A percentile compares a stretch with the other conserved stretches of the same genome.
Evolutionary conservation across 2,113 vertebrate species (phyloP).

Genomic region (Pyrgilauda ruficollis): DNA sequence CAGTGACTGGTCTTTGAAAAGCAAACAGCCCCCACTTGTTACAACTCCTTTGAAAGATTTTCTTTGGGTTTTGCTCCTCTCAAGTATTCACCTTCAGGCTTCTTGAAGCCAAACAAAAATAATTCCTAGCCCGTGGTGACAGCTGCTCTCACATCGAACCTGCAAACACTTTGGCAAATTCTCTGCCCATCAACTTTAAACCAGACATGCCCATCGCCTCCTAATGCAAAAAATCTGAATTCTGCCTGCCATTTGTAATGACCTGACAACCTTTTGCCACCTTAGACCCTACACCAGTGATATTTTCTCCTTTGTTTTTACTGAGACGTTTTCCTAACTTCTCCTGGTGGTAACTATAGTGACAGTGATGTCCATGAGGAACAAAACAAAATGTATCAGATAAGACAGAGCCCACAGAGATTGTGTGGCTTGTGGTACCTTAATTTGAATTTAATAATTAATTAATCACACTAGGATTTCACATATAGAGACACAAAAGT

Average conservation of each 20-base stretch:
- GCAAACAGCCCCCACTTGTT: background rate
- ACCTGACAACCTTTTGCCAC: background rate
- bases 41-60: background rate
- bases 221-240: background rate
- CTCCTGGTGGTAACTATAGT: slow-evolving; percentile 45
- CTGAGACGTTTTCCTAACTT: background rate
- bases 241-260: background rate
- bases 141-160: background rate
- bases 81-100: background rate
- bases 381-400: slow-evolving; percentile 13
- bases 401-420: background rate
- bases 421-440: background rate
- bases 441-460: slow-evolving; percentile 5
- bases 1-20: background rate
- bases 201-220: background rate
- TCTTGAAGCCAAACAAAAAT: background rate
- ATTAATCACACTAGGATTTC: background rate
- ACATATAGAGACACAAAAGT: background rate
- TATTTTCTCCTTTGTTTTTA: slow-evolving; percentile 40
- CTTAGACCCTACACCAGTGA: background rate
- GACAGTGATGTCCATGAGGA: background rate
- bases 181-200: background rate
- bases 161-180: background rate
- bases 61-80: background rate
- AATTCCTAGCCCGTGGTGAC: background rate